phyloP scores from a whole-genome alignment of 1,140 invertebrate genomes.

The Pseudomyrmex sp. region DNA sequence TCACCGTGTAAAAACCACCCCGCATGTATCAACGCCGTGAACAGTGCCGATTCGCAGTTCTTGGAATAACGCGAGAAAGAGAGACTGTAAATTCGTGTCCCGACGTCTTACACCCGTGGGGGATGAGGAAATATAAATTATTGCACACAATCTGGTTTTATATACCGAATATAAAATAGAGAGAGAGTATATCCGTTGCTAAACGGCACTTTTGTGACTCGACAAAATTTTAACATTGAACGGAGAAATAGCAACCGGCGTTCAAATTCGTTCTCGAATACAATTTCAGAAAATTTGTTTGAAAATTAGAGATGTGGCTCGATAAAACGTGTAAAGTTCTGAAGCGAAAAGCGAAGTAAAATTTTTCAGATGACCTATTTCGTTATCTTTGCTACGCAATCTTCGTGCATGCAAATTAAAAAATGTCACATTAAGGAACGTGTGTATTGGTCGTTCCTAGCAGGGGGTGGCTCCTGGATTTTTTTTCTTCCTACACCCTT shows the following conservation, averaged over 20 bases:
- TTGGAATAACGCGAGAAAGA: background rate
- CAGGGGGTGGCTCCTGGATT: conserved; percentile 47
- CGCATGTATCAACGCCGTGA: background rate
- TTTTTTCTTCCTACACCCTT: conserved; percentile 54
- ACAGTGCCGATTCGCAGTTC: background rate
- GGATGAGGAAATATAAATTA: background rate
- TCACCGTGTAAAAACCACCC: conserved; percentile 39
- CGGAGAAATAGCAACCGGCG: background rate
- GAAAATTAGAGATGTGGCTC: too few relatives aligned
- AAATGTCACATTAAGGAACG: background rate
- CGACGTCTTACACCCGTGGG: background rate
- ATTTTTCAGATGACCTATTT: background rate
- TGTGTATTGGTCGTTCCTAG: conserved; percentile 6
- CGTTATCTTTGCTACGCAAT: background rate
- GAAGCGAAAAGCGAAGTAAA: too few relatives aligned
- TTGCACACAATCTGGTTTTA: background rate
- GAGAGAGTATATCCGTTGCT: conserved; percentile 1
- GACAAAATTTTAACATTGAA: conserved; percentile 15
- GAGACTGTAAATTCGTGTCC: background rate
- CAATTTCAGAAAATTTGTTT: too few relatives aligned
- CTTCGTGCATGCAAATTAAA: conserved; percentile 1
- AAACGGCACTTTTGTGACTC: background rate
- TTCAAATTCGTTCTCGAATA: too few relatives aligned
- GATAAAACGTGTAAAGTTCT: conserved; percentile 1
- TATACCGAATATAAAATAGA: too few relatives aligned